These are phyloP conservation scores for Odontamblyopus lacepedii DNA, from an alignment of 2,797 vertebrate species.

Conservation along the genomic window DNA sequence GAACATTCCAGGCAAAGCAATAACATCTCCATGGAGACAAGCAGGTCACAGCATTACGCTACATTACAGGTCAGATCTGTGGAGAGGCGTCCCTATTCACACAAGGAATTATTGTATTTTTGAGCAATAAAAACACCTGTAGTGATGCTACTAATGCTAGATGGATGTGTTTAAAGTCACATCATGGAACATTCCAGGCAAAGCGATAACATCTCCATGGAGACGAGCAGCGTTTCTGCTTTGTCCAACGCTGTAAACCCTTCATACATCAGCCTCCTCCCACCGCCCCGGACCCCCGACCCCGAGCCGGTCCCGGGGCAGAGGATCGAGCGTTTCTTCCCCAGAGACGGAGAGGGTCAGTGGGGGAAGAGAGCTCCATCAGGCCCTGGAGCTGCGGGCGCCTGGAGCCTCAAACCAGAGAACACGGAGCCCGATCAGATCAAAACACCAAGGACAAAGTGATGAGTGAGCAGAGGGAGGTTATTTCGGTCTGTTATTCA, in stretches of 20 bases:
- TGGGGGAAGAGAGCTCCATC: background rate
- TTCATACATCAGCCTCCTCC: background rate
- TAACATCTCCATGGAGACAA: no score
- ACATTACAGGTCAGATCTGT: no score
- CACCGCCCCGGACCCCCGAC: background rate
- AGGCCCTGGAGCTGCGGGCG: background rate
- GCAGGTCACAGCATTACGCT: no score
- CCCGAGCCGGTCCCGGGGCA: background rate
- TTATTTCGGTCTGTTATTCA: background rate
- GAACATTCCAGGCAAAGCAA: no score
- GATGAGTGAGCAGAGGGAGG: background rate
- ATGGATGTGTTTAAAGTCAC: no score
- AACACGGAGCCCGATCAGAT: background rate
- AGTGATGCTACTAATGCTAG: no score
- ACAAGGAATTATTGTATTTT: no score
- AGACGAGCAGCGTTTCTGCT: no score
- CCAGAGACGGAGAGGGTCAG: conserved; percentile 4
- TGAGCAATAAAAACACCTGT: no score
- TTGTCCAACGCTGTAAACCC: background rate
- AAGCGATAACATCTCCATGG: no score
- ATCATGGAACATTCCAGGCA: no score
- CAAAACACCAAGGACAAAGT: background rate
- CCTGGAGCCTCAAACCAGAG: background rate
- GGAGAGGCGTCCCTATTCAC: no score
- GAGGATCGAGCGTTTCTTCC: background rate